Evolutionary conservation across 2,113 vertebrate genomes (phyloP).

Genomic region (Isurus oxyrinchus): DNA sequence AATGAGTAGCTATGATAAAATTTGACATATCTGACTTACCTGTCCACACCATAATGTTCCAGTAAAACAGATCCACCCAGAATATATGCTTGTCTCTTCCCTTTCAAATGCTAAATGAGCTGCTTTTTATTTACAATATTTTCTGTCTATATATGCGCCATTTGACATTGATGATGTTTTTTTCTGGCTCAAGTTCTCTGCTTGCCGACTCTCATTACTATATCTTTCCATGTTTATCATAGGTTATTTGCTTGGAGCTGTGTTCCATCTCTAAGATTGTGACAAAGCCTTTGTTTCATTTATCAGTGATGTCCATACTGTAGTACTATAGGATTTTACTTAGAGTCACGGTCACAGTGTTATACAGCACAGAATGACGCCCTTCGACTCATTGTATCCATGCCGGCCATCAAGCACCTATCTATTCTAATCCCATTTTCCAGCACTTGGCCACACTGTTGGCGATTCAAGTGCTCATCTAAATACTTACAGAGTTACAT

Average conservation of each 20-base stretch:
- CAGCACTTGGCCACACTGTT: too few relatives aligned
- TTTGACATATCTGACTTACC: background rate
- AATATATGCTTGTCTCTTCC: background rate
- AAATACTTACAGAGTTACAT: too few relatives aligned
- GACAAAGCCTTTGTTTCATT: conserved; percentile 38
- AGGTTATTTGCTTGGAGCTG: conserved; percentile 45
- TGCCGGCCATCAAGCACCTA: too few relatives aligned
- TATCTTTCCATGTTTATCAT: conserved; percentile 44
- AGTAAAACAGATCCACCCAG: background rate
- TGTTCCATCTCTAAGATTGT: conserved; percentile 46
- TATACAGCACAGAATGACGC: too few relatives aligned
- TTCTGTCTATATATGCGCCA: background rate
- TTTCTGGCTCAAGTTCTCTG: background rate
- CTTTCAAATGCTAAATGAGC: background rate
- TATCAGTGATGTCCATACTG: conserved; percentile 42
- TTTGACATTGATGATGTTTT: background rate
- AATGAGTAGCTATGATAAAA: background rate
- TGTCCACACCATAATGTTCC: background rate
- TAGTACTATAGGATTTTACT: conserved; percentile 41
- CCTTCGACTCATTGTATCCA: too few relatives aligned
- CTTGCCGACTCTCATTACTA: conserved; percentile 34
- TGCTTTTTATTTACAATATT: background rate
- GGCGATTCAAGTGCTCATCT: too few relatives aligned
- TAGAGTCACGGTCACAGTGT: too few relatives aligned
- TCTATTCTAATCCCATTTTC: too few relatives aligned